These are phyloP conservation scores for Coboldia fuscipes DNA, from an alignment of 1,140 invertebrate species.

Conservation along the genomic window DNA sequence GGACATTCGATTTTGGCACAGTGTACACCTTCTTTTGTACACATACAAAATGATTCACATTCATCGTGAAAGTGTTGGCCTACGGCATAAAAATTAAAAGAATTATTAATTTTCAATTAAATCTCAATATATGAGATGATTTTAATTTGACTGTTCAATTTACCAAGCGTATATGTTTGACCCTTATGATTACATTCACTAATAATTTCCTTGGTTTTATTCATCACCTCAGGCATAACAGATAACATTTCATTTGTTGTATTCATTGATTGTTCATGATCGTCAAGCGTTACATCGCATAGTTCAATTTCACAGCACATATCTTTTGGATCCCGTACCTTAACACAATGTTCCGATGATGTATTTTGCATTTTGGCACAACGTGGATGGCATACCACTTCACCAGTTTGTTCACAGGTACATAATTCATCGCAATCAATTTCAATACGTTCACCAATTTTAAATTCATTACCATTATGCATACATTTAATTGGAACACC, in stretches of 20 bases:
- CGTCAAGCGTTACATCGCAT: conserved; percentile 56
- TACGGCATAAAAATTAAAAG: conserved; percentile 8
- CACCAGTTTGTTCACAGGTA: conserved; percentile 45
- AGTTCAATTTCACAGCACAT: conserved; percentile 62
- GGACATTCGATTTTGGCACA: conserved; percentile 66
- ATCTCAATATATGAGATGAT: too few relatives aligned
- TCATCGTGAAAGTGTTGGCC: conserved; percentile 54
- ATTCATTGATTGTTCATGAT: conserved; percentile 37
- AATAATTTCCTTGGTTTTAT: not conserved
- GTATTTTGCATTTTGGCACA: conserved; percentile 18
- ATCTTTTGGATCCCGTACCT: conserved; percentile 51
- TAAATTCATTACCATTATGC: conserved; percentile 51
- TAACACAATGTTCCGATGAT: conserved; percentile 39
- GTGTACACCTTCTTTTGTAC: conserved; percentile 36
- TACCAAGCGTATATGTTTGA: conserved; percentile 10
- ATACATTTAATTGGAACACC: conserved; percentile 37
- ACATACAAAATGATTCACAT: conserved; percentile 47
- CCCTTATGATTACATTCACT: conserved; percentile 13
- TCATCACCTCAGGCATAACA: not conserved
- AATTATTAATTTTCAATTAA: too few relatives aligned
- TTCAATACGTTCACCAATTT: conserved; percentile 46
- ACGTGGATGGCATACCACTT: conserved; percentile 15
- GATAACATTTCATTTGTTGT: conserved; percentile 3
- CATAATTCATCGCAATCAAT: conserved; percentile 60
- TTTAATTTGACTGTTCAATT: not conserved